Conservation (phyloP, 2,888 invertebrate species). For the Brachyopa scutellaris region DNA sequence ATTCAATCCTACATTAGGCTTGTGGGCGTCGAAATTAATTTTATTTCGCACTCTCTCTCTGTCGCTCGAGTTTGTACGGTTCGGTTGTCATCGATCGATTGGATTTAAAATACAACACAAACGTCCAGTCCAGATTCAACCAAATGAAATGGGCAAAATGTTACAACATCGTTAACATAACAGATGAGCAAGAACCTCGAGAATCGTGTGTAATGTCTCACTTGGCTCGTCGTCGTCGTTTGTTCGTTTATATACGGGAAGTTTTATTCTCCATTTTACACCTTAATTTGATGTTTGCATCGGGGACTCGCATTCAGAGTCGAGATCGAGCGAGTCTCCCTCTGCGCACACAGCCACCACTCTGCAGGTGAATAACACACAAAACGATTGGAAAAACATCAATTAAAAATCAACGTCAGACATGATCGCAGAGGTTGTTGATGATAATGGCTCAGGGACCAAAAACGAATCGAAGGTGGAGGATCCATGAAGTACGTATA, state of each 20-base stretch:
- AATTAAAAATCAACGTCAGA: constrained; percentile 82
- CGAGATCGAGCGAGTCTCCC: neutral
- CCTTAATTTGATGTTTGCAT: constrained; percentile 62
- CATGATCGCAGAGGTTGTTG: constrained; percentile 77
- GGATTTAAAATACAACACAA: constrained; percentile 3
- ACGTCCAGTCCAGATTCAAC: neutral
- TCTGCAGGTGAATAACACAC: constrained; percentile 43
- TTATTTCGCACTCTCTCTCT: constrained; percentile 76
- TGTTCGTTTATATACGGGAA: constrained; percentile 36
- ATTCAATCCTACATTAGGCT: constrained; percentile 69
- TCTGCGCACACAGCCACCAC: neutral
- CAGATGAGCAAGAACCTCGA: constrained; percentile 76
- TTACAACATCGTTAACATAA: constrained; percentile 81
- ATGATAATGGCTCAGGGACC: constrained; percentile 60
- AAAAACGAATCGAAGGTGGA: constrained; percentile 23
- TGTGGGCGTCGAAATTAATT: constrained; percentile 81
- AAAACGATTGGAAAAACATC: constrained; percentile 77
- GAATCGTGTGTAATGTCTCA: constrained; percentile 61
- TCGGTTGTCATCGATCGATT: constrained; percentile 17
- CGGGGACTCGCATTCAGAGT: constrained; percentile 8
- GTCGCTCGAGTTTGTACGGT: too few relatives aligned
- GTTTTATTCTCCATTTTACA: constrained; percentile 68
- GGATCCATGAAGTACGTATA: constrained; percentile 18
- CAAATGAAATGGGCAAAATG: constrained; percentile 76
- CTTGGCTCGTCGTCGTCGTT: constrained; percentile 45